Base-by-base conservation (phyloP, 2,797 vertebrate genomes). In the Delichon dasypus region DNA sequence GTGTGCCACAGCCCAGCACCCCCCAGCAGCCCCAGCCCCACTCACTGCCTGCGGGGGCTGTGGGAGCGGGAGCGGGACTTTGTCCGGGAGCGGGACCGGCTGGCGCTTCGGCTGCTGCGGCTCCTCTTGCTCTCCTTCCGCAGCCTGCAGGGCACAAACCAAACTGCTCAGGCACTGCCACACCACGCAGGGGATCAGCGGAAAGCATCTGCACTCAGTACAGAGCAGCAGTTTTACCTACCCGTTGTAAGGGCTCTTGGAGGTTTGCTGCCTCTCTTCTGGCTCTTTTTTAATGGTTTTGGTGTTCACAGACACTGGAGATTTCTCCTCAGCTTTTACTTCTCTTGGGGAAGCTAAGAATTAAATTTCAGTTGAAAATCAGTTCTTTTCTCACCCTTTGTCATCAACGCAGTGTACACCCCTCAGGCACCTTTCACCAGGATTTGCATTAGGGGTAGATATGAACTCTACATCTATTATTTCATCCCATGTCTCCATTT, bases 211-310 rank as follows among this genome's bases (percentile, higher is more conserved):
- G 3, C 9, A 13, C 13, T 8, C 1, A 23, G 10, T 0, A 3
- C 32, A 3, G 0, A 4, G 0, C 32, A 25, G 42, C 8, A 17
- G n/a, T 27, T 58, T 9, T 11, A 96, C 98, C 93, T 78, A 99
- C 99, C 99, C 99, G 1, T 99, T 99, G 75, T 99, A 99, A 84
- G 99, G 99, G 96, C 99, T 99, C 97, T 99, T 99, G 11, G 98
- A 98, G 93, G 98, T 95, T 94, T 99, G 99, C 18, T 98, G 98
- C 51, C 99, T 98, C 89, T 98, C 98, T 57, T 99, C 99, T 1
- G 98, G 97, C 92, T 99, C 99, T 75, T 99, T 99, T 96, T 99
- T 99, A 21, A 98, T 79, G 5, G 97, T 93, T 97, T 99, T 99
- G 86, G 98, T 97, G 58, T 97, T 97, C 95, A 98, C 93, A 17